Evolutionary conservation across 64 coral and sea anemone genomes (phyloP).

Genomic region (Stichodactyla mertensii): DNA sequence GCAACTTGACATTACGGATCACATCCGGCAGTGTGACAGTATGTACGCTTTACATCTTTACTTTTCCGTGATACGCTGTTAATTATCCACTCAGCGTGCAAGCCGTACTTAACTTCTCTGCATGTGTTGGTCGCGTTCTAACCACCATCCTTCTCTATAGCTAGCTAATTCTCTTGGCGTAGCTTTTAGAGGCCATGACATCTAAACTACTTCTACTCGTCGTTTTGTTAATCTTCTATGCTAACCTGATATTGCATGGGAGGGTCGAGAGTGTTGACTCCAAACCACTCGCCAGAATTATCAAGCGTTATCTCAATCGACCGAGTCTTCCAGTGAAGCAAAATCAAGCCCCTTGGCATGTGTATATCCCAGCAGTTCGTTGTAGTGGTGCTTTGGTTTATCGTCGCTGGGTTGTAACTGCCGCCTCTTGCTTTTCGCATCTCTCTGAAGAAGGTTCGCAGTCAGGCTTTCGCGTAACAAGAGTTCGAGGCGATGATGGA

Average conservation of each 20-base stretch:
- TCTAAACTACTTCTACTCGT: not conserved
- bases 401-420: slow-evolving; percentile 60
- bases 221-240: not conserved
- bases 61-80: not conserved
- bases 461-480: not conserved
- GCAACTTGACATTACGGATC: not conserved
- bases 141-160: no score
- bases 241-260: not conserved
- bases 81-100: not conserved
- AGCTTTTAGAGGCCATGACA: slow-evolving; percentile 13
- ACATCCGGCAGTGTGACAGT: slow-evolving; percentile 4
- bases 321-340: not conserved
- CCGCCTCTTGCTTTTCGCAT: slow-evolving; percentile 44
- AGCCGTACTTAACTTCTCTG: slow-evolving; percentile 1
- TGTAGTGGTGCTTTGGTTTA: slow-evolving; percentile 68
- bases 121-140: not conserved
- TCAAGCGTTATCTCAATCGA: slow-evolving; percentile 7
- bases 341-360: slow-evolving; percentile 59
- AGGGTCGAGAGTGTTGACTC: slow-evolving; percentile 10
- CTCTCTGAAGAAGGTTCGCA: not conserved
- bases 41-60: not conserved
- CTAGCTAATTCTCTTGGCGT: not conserved
- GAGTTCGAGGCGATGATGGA: slow-evolving; percentile 9
- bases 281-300: not conserved
- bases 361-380: slow-evolving; percentile 42